phyloP scores from a whole-genome alignment of 2,888 invertebrate species.

The Brenthis daphne region DNA sequence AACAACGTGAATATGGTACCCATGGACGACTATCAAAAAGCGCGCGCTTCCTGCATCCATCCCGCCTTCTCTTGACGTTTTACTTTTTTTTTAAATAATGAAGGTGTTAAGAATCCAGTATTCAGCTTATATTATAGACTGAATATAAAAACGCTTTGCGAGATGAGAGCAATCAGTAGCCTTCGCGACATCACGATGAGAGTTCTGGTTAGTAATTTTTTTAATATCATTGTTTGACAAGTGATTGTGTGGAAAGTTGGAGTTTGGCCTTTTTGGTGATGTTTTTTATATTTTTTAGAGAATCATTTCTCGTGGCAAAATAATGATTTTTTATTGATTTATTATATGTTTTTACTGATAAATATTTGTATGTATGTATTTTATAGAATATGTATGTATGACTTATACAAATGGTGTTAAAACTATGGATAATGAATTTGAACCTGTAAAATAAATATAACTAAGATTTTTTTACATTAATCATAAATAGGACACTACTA shows the following conservation, averaged over 20 bases:
- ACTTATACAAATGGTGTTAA: too few species aligned
- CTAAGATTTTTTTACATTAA: too few species aligned
- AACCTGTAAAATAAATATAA: too few species aligned
- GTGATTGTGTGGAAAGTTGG: constrained; percentile 19
- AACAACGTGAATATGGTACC: constrained; percentile 46
- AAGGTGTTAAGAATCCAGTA: constrained; percentile 48
- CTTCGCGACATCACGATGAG: constrained; percentile 65
- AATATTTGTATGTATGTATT: too few species aligned
- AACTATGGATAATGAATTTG: too few species aligned
- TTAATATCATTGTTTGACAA: constrained; percentile 34
- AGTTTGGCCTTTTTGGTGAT: constrained; percentile 4
- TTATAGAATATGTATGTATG: too few species aligned
- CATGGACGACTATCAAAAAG: constrained; percentile 55
- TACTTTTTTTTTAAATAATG: constrained; percentile 49
- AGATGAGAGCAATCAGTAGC: constrained; percentile 67
- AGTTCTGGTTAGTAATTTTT: constrained; percentile 69
- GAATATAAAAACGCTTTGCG: constrained; percentile 65
- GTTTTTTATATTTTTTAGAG: neutral
- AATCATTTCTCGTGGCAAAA: too few species aligned
- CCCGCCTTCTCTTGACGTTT: constrained; percentile 53
- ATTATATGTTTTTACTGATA: neutral
- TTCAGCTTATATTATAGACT: constrained; percentile 47
- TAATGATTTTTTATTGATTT: neutral
- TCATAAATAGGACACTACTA: too few species aligned
- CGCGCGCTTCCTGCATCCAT: constrained; percentile 76